phyloP scores from a whole-genome alignment of 2,113 vertebrate species.

The Gracilinanus agilis region DNA sequence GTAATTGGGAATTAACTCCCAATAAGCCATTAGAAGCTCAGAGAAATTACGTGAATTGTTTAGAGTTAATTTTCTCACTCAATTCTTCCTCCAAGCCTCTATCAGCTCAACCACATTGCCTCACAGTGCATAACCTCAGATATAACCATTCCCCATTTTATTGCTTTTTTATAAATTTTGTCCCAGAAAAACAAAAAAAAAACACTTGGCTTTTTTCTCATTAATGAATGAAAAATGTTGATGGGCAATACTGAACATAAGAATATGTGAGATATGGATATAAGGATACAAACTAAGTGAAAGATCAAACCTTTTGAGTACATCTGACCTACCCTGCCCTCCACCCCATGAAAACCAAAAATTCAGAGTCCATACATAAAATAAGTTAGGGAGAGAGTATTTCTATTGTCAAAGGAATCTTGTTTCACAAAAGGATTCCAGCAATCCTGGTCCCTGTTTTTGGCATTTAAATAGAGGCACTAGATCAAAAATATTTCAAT shows the following conservation, averaged over 20 bases:
- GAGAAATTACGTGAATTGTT: background rate
- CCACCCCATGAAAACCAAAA: background rate
- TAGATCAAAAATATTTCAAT: slow-evolving; percentile 6
- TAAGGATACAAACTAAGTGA: background rate
- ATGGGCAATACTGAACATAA: background rate
- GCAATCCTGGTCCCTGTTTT: slow-evolving; percentile 40
- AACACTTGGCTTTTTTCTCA: background rate
- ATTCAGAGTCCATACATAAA: background rate
- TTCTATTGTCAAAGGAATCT: slow-evolving; percentile 22
- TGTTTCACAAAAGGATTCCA: slow-evolving; percentile 33
- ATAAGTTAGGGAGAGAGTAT: background rate
- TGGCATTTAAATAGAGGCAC: slow-evolving; percentile 45
- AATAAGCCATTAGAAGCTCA: background rate
- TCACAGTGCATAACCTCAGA: background rate
- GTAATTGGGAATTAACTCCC: background rate
- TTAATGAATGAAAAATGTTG: slow-evolving; percentile 12
- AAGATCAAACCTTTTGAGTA: background rate
- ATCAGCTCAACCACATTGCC: background rate
- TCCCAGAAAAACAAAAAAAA: background rate
- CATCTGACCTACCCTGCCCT: background rate
- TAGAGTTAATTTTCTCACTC: background rate
- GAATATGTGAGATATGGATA: background rate
- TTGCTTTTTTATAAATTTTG: background rate
- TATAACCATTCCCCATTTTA: background rate
- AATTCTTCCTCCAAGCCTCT: background rate